Conservation (phyloP, 2,797 vertebrate genomes). For the Alectoris magna region DNA sequence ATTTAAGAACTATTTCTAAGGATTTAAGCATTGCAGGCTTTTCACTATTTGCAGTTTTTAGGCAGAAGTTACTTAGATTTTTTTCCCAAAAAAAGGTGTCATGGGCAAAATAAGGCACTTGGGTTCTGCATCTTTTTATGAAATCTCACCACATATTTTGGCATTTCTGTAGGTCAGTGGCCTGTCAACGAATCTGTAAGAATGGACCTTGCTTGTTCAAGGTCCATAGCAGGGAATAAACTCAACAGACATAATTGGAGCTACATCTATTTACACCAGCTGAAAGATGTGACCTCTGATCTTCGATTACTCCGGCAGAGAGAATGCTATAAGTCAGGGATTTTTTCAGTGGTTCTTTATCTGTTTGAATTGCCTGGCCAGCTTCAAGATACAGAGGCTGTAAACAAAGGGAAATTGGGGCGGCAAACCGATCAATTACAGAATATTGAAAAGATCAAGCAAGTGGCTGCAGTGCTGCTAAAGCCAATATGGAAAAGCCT, state of each 20-base stretch:
- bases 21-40: neutral
- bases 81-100: neutral
- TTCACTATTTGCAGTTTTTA: neutral
- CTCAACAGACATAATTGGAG: neutral
- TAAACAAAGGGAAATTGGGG: slow-evolving; percentile 41
- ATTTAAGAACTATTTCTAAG: neutral
- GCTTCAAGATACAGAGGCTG: neutral
- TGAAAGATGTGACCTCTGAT: neutral
- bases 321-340: neutral
- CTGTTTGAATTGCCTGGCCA: neutral
- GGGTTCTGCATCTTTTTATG: neutral
- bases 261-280: neutral
- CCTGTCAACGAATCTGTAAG: neutral
- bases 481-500: neutral
- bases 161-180: neutral
- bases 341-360: slow-evolving; percentile 1
- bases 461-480: neutral
- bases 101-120: rapidly evolving
- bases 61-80: neutral
- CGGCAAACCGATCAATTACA: slow-evolving; percentile 21
- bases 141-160: neutral
- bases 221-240: neutral
- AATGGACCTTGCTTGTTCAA: neutral
- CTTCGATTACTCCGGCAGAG: neutral
- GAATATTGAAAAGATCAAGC: slow-evolving; percentile 45